phyloP scores from a whole-genome alignment of 1,140 invertebrate species.

The Drosophila baimaii region DNA sequence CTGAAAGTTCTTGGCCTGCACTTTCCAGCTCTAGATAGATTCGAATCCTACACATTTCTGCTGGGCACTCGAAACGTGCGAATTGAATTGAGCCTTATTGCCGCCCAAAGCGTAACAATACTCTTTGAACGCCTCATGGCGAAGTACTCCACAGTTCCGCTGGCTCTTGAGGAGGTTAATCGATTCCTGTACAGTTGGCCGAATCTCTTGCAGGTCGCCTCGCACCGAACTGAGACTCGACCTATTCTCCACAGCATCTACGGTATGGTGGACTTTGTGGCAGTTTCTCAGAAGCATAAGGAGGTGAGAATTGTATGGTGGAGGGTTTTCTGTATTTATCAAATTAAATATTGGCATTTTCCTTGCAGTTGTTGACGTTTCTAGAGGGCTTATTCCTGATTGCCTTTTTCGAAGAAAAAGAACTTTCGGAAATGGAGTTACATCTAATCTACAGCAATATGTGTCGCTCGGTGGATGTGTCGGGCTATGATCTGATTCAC shows the following conservation, averaged over 20 bases:
- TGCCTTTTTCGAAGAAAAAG: constrained; percentile 43
- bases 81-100: constrained; percentile 48
- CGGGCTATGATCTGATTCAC: constrained; percentile 36
- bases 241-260: constrained; percentile 49
- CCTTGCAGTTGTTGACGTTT: constrained; percentile 30
- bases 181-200: constrained; percentile 41
- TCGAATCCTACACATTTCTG: constrained; percentile 30
- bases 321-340: background rate
- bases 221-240: constrained; percentile 13
- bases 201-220: constrained; percentile 10
- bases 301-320: constrained; percentile 11
- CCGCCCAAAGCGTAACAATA: constrained; percentile 39
- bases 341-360: background rate
- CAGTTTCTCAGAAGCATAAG: constrained; percentile 9
- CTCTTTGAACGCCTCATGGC: constrained; percentile 38
- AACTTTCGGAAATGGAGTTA: constrained; percentile 31
- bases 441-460: constrained; percentile 35
- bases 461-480: constrained; percentile 35
- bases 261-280: constrained; percentile 34
- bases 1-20: constrained; percentile 28
- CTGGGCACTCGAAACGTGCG: constrained; percentile 13
- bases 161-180: constrained; percentile 33
- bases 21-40: constrained; percentile 29
- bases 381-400: constrained; percentile 36
- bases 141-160: constrained; percentile 13